phyloP scores from a whole-genome alignment of 2,888 invertebrate genomes.

The Syrphus vitripennis region DNA sequence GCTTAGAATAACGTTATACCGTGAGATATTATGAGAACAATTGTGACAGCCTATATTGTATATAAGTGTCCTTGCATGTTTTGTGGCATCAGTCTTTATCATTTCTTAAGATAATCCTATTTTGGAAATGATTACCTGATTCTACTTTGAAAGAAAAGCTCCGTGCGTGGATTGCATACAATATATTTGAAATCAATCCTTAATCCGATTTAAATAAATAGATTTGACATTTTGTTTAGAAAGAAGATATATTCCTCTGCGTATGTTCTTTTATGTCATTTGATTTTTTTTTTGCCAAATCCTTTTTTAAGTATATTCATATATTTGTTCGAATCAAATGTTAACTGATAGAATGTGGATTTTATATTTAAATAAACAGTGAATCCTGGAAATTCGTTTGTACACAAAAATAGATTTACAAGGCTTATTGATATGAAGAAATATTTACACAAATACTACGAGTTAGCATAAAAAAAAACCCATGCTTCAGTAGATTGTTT shows the following conservation, averaged over 20 bases:
- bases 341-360: not conserved
- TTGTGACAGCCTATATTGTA: not conserved
- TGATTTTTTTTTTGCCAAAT: not conserved
- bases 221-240: not conserved
- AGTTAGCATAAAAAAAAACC: too few relatives aligned
- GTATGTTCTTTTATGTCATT: not conserved
- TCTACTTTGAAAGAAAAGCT: not conserved
- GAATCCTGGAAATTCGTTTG: not conserved
- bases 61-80: not conserved
- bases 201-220: constrained; percentile 17
- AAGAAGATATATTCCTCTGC: not conserved
- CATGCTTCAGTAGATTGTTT: too few relatives aligned
- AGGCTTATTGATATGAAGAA: too few relatives aligned
- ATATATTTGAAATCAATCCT: constrained; percentile 8
- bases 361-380: not conserved
- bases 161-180: not conserved
- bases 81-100: not conserved
- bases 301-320: not conserved
- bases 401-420: too few relatives aligned
- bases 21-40: constrained; percentile 2
- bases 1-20: not conserved
- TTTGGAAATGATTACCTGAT: not conserved
- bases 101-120: constrained; percentile 1
- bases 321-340: not conserved
- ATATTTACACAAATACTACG: too few relatives aligned